These are phyloP conservation scores for Anhinga rufa DNA, from an alignment of 2,113 vertebrate genomes.

Conservation along the genomic window DNA sequence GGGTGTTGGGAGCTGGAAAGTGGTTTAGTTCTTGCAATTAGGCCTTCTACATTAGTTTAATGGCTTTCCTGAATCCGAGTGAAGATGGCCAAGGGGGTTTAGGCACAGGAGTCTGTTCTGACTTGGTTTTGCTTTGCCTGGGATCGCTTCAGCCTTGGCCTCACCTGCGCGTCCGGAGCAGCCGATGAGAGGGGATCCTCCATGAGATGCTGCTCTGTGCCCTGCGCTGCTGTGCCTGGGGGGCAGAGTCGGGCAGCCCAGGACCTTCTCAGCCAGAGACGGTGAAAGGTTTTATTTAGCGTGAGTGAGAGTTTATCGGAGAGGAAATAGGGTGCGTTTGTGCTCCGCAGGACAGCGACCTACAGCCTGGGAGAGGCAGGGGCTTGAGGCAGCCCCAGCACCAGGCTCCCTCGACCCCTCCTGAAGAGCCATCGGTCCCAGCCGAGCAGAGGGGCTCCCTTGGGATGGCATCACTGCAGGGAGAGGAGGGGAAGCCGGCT, in stretches of 20 bases:
- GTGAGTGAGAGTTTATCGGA: not conserved
- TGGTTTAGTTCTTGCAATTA: not conserved
- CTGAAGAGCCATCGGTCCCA: not conserved
- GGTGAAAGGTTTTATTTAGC: not conserved
- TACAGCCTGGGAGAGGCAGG: not conserved
- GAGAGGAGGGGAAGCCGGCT: not conserved
- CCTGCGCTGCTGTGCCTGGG: not conserved
- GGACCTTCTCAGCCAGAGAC: not conserved
- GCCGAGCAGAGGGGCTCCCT: not conserved
- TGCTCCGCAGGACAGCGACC: rapidly evolving
- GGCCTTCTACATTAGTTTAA: not conserved
- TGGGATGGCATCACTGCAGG: rapidly evolving
- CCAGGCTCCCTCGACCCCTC: rapidly evolving
- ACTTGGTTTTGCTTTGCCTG: not conserved
- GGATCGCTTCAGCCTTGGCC: not conserved
- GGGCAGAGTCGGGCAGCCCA: not conserved
- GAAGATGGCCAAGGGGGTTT: not conserved
- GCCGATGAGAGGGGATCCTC: not conserved
- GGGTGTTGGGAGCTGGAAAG: not conserved
- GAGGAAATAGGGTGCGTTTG: not conserved
- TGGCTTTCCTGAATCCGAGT: not conserved
- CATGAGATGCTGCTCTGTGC: not conserved
- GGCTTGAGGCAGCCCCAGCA: not conserved
- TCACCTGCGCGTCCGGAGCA: not conserved
- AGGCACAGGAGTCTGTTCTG: not conserved